Conservation (phyloP, 2,888 invertebrate genomes). For the Ophion obscuratus region DNA sequence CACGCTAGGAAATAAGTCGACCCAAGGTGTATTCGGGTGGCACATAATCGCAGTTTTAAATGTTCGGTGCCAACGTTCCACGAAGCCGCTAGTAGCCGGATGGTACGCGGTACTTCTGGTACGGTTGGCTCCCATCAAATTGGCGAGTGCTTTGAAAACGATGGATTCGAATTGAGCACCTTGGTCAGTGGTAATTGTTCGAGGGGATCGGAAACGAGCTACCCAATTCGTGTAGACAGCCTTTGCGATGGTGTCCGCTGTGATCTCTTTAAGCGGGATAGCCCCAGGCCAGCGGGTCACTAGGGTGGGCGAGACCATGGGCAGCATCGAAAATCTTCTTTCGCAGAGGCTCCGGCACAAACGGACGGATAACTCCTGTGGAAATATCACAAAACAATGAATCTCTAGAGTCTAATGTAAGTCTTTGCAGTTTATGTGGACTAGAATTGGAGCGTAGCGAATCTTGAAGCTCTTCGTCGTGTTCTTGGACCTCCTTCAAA, state of each 20-base stretch:
- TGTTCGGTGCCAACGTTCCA: constrained; percentile 26
- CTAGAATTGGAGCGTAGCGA: constrained; percentile 47
- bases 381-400: neutral
- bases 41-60: constrained; percentile 23
- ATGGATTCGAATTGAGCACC: constrained; percentile 9
- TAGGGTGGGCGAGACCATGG: neutral
- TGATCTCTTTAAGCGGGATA: constrained; percentile 64
- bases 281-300: constrained; percentile 71
- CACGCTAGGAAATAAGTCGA: neutral
- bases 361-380: constrained; percentile 1
- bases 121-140: constrained; percentile 2
- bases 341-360: neutral
- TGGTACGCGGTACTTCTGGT: neutral
- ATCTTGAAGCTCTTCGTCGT: constrained; percentile 39
- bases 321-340: neutral
- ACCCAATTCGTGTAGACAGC: neutral
- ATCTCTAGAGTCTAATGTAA: neutral
- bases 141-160: neutral
- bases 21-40: neutral
- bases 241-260: constrained; percentile 45
- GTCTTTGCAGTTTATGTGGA: neutral
- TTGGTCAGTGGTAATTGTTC: neutral
- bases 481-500: constrained; percentile 38
- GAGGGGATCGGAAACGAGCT: constrained; percentile 23
- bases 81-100: constrained; percentile 1